phyloP scores from a whole-genome alignment of 2,797 vertebrate species.

The Synanceia verrucosa region DNA sequence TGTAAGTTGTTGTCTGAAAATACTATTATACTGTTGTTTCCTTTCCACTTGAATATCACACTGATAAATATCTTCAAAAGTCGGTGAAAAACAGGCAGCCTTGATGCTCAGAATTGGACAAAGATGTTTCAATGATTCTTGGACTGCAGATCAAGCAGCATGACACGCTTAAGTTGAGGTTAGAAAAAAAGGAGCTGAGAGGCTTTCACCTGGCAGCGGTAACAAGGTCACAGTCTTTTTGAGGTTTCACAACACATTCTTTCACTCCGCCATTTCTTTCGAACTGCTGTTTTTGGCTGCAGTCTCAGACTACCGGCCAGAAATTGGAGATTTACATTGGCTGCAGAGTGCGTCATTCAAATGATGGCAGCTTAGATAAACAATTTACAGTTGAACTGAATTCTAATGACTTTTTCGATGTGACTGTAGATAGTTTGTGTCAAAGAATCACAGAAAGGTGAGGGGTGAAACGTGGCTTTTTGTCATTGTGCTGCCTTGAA shows the following conservation, averaged over 20 bases:
- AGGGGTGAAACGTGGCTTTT: conserved; percentile 13
- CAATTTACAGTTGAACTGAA: conserved; percentile 21
- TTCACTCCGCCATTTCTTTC: conserved; percentile 42
- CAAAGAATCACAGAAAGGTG: conserved; percentile 11
- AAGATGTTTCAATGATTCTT: not conserved
- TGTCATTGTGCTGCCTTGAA: conserved; percentile 22
- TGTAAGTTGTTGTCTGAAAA: not conserved
- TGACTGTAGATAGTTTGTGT: conserved; percentile 19
- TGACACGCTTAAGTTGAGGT: not conserved
- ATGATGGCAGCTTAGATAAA: conserved; percentile 18
- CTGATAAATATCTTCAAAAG: not conserved
- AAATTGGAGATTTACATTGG: conserved; percentile 35
- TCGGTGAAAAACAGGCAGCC: not conserved
- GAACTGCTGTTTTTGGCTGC: conserved; percentile 57
- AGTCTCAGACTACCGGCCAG: conserved; percentile 28
- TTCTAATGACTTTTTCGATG: conserved; percentile 27
- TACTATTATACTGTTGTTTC: not conserved
- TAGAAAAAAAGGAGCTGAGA: conserved; percentile 4
- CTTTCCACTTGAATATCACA: not conserved
- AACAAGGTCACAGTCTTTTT: conserved; percentile 8
- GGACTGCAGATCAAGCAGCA: not conserved
- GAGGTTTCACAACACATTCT: conserved; percentile 58
- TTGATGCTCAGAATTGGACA: not conserved
- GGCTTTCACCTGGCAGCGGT: conserved; percentile 22
- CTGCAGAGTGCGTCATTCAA: conserved; percentile 10